These are phyloP conservation scores for Balaenoptera acutorostrata DNA, from an alignment of 2,113 vertebrate genomes.

Conservation along the genomic window DNA sequence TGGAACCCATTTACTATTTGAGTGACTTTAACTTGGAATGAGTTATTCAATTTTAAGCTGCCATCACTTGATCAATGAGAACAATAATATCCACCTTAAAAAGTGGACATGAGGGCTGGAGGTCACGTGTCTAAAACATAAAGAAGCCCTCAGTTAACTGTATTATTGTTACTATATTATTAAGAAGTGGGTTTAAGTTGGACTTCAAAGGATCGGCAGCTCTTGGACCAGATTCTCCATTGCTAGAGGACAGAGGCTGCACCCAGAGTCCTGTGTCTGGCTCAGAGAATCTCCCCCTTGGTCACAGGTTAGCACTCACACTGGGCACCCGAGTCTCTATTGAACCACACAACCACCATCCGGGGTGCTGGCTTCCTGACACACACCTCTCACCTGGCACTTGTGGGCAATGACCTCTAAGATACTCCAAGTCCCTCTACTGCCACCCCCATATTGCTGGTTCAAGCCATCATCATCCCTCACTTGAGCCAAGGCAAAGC, in stretches of 20 bases:
- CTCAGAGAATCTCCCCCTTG: not conserved
- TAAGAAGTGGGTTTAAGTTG: not conserved
- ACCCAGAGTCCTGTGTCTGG: not conserved
- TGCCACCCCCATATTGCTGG: not conserved
- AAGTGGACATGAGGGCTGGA: not conserved
- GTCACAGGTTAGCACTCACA: not conserved
- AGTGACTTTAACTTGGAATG: not conserved
- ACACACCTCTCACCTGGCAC: not conserved
- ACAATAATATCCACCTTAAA: not conserved
- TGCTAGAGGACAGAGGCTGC: not conserved
- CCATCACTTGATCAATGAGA: not conserved
- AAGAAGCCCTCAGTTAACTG: not conserved
- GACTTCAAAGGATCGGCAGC: not conserved
- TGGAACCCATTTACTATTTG: not conserved
- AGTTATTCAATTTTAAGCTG: not conserved
- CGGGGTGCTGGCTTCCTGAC: not conserved
- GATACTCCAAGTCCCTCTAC: too few relatives aligned
- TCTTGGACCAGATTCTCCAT: not conserved
- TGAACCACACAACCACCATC: not conserved
- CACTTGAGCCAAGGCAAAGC: not conserved
- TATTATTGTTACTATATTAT: not conserved
- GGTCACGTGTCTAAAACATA: not conserved
- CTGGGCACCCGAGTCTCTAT: not conserved
- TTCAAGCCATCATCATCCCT: not conserved
- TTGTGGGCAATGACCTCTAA: not conserved